Conservation (phyloP, 2,797 vertebrate genomes). For the Pseudopleuronectes americanus region DNA sequence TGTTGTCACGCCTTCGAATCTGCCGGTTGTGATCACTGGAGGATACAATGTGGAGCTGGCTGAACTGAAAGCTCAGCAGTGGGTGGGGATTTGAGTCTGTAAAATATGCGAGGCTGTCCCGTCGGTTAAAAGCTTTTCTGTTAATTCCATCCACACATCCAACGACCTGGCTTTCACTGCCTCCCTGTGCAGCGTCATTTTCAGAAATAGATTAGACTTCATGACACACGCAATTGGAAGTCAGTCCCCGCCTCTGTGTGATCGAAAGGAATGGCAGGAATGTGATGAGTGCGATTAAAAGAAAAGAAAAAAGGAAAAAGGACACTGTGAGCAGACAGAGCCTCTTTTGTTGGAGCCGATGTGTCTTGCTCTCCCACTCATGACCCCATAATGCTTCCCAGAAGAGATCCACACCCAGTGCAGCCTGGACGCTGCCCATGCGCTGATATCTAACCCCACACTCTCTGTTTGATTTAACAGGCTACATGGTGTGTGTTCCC, state of each 20-base stretch:
- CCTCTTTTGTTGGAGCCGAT: constrained; percentile 55
- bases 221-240: constrained; percentile 38
- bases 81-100: background rate
- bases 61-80: no score
- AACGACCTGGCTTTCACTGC: constrained; percentile 24
- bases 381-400: constrained; percentile 16
- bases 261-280: constrained; percentile 71
- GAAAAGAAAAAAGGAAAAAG: background rate
- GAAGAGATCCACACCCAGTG: constrained; percentile 31
- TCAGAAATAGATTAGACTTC: constrained; percentile 57
- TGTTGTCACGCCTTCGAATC: background rate
- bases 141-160: no score
- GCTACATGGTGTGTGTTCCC: constrained; percentile 68
- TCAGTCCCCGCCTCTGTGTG: constrained; percentile 37
- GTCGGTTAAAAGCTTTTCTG: no score
- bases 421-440: constrained; percentile 8
- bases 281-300: constrained; percentile 74
- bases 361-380: constrained; percentile 46
- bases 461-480: constrained; percentile 50
- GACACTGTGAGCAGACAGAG: constrained; percentile 47
- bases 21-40: background rate
- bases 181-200: constrained; percentile 34
- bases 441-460: constrained; percentile 14
- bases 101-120: background rate
- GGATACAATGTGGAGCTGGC: no score